These are phyloP conservation scores for Diadophis punctatus DNA, from an alignment of 2,113 vertebrate species.

Conservation along the genomic window DNA sequence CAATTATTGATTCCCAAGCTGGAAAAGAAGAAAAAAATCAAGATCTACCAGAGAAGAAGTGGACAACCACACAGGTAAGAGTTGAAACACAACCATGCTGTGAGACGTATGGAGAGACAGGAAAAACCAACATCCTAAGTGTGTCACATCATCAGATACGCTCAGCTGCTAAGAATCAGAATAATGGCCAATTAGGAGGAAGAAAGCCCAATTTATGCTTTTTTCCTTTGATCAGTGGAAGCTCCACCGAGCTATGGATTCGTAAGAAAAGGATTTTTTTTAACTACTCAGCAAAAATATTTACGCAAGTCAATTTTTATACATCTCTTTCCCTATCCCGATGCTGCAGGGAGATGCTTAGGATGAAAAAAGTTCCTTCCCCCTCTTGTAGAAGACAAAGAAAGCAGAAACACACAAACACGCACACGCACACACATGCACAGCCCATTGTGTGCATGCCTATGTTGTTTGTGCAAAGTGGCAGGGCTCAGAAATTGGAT, in stretches of 20 bases:
- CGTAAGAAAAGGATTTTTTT: conserved; percentile 3
- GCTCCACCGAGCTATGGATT: not conserved
- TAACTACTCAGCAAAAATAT: not conserved
- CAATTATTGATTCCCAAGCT: not conserved
- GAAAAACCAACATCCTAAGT: not conserved
- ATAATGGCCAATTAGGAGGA: not conserved
- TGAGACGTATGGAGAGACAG: not conserved
- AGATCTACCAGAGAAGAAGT: not conserved
- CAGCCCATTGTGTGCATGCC: not conserved
- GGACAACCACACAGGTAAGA: not conserved
- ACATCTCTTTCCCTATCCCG: no score
- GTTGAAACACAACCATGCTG: not conserved
- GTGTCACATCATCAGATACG: not conserved
- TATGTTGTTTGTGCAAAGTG: not conserved
- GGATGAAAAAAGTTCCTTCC: not conserved
- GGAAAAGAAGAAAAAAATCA: not conserved
- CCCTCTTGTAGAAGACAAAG: not conserved
- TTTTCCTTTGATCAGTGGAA: not conserved
- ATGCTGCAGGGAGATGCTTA: not conserved
- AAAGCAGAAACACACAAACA: not conserved
- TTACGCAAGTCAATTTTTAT: not conserved
- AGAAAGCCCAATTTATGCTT: not conserved
- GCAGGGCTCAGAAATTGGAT: not conserved
- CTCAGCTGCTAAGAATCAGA: not conserved
- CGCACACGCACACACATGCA: not conserved